Base-by-base conservation (phyloP, 2,113 vertebrate species). In the Microcebus jonahi region DNA sequence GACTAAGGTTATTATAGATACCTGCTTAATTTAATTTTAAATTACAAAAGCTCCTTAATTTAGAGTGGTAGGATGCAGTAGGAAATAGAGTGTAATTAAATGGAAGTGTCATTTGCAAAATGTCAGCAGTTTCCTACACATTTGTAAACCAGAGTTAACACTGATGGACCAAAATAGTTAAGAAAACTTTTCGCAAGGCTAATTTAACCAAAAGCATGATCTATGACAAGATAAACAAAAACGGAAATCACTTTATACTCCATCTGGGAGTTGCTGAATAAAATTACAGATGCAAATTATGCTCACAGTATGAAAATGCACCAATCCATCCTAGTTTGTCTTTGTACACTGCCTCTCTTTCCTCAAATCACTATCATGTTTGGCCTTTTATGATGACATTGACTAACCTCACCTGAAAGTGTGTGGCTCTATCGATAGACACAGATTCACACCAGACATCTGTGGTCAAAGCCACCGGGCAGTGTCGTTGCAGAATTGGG, bases 141-240 rank as follows among this genome's bases (percentile, higher is more conserved):
- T 97, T 93, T 96, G 36, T 84, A 97, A 97, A 91, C 86, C 68
- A 67, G 76, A 87, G 63, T 53, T 57, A 80, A 77, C 61, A 45
- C n/a, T 96, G 90, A 96, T 84, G 68, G 34, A 95, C 84, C 31
- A 95, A 90, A 95, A 93, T 83, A 90, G 50, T 82, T n/a, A 76
- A 87, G 83, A 87, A 94, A 95, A 94, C 83, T 82, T 95, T 95
- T 67, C 84, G 53, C 70, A 83, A 90, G 75, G 45, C 91, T 92
- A 93, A 97, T 97, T 95, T 96, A 94, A 88, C 65, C 90, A 94
- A 96, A 96, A 88, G 31, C 53, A 97, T 93, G 83, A 94, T 93
- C 89, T 97, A 93, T 92, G 97, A 93, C 48, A 93, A 97, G 88
- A 96, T 84, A 97, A 97, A 98, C 87, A 97, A 96, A 96, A 97